Evolutionary conservation across 2,888 invertebrate species (phyloP).

Genomic region (Drosophila barbarae): DNA sequence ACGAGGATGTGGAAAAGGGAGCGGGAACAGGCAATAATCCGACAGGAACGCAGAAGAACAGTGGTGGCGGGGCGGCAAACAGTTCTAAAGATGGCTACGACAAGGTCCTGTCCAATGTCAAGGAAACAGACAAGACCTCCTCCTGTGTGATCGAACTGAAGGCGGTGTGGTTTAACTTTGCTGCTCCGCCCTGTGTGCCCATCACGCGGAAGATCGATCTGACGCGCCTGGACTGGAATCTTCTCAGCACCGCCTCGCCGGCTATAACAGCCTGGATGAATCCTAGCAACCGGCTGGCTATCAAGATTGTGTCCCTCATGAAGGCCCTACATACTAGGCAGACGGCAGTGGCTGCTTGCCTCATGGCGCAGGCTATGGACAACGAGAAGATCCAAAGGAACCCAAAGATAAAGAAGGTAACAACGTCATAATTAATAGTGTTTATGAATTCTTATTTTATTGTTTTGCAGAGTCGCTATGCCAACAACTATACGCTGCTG

Average conservation of each 20-base stretch:
- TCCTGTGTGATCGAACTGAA: constrained; percentile 93
- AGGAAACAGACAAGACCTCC: constrained; percentile 85
- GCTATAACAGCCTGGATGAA: constrained; percentile 99
- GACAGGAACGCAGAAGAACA: constrained; percentile 41
- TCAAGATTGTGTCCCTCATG: constrained; percentile 89
- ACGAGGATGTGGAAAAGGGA: constrained; percentile 80
- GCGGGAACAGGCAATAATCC: constrained; percentile 19
- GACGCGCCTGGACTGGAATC: constrained; percentile 96
- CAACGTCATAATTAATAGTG: too few species aligned
- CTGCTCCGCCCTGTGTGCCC: constrained; percentile 96
- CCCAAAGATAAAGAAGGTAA: constrained; percentile 78
- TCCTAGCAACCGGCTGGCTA: constrained; percentile 93
- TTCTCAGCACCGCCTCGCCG: constrained; percentile 96
- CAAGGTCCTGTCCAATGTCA: constrained; percentile 82
- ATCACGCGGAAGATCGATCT: constrained; percentile 96
- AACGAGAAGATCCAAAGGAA: constrained; percentile 85
- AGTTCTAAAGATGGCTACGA: constrained; percentile 72
- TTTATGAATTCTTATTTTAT: background rate
- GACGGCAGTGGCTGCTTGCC: constrained; percentile 93
- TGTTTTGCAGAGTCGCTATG: constrained; percentile 88
- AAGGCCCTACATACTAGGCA: constrained; percentile 89
- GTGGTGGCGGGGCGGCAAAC: constrained; percentile 17
- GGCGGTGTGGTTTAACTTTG: constrained; percentile 98
- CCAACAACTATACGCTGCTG: constrained; percentile 89
- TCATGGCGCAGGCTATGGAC: constrained; percentile 97